Evolutionary conservation across 2,113 vertebrate genomes (phyloP).

Genomic region (Epinephelus cyanopodus): DNA sequence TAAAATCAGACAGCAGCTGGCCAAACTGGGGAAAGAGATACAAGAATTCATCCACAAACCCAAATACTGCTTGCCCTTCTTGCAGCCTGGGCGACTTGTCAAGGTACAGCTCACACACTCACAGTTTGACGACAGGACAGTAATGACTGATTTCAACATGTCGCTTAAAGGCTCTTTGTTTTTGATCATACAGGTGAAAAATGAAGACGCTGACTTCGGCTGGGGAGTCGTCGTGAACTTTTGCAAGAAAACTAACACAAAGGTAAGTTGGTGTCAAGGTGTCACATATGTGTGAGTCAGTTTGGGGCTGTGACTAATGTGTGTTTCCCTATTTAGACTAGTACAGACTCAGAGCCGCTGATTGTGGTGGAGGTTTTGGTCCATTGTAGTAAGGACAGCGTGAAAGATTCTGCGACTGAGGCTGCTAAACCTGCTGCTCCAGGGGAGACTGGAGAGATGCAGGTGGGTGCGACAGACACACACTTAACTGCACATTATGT

Average conservation of each 20-base stretch:
- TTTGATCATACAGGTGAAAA: constrained; percentile 88
- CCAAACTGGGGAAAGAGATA: constrained; percentile 94
- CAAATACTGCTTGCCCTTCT: constrained; percentile 96
- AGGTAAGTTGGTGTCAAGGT: constrained; percentile 82
- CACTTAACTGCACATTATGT: background rate
- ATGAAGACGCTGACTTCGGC: constrained; percentile 93
- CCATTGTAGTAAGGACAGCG: constrained; percentile 94
- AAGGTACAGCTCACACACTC: constrained; percentile 84
- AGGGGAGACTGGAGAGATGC: constrained; percentile 96
- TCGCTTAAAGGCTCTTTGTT: background rate
- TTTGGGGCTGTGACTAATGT: background rate
- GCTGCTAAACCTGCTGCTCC: constrained; percentile 90
- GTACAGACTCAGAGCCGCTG: constrained; percentile 89
- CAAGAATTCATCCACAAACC: constrained; percentile 96
- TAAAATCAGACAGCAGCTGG: constrained; percentile 96
- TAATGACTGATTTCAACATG: background rate
- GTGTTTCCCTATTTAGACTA: constrained; percentile 25
- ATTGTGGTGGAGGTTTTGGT: constrained; percentile 95
- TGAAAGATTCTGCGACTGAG: constrained; percentile 93
- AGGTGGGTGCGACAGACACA: constrained; percentile 81
- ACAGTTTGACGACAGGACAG: background rate
- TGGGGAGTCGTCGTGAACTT: constrained; percentile 99
- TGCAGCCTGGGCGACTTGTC: constrained; percentile 95
- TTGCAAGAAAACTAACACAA: constrained; percentile 95
- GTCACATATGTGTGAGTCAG: background rate